phyloP scores from a whole-genome alignment of 2,797 vertebrate species.

The Hirundo rustica region DNA sequence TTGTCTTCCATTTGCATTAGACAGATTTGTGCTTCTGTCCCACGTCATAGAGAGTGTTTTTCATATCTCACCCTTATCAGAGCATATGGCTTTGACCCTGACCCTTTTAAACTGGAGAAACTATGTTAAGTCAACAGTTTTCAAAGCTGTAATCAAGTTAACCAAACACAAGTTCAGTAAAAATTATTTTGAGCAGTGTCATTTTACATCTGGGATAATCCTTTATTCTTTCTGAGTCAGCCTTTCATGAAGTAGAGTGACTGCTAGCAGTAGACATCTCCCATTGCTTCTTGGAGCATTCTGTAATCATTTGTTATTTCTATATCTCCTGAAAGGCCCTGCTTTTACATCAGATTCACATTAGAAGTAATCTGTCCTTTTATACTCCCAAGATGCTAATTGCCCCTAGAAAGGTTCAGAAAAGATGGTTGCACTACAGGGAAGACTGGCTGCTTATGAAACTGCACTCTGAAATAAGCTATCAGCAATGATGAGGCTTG shows the following conservation, averaged over 20 bases:
- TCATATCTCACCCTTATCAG: neutral
- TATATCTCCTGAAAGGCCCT: neutral
- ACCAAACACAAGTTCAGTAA: neutral
- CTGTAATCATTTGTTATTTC: neutral
- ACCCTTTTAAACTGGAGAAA: neutral
- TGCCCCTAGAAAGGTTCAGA: neutral
- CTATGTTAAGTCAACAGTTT: neutral
- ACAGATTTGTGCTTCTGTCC: neutral
- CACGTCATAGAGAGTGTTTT: neutral
- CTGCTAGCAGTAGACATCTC: neutral
- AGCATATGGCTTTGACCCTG: slow-evolving; percentile 37
- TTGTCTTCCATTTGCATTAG: neutral
- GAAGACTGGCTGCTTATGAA: neutral
- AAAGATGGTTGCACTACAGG: neutral
- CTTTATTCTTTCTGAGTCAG: neutral
- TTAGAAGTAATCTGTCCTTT: neutral
- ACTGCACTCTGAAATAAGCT: neutral
- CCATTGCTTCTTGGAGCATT: neutral
- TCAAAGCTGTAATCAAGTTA: slow-evolving; percentile 23
- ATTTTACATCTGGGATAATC: neutral
- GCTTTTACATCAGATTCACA: neutral
- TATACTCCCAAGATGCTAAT: neutral
- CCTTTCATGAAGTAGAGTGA: neutral
- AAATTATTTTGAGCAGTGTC: neutral
- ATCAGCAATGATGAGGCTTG: neutral